Evolutionary conservation across 2,113 vertebrate species (phyloP).

Genomic region (Orthonyx spaldingii): DNA sequence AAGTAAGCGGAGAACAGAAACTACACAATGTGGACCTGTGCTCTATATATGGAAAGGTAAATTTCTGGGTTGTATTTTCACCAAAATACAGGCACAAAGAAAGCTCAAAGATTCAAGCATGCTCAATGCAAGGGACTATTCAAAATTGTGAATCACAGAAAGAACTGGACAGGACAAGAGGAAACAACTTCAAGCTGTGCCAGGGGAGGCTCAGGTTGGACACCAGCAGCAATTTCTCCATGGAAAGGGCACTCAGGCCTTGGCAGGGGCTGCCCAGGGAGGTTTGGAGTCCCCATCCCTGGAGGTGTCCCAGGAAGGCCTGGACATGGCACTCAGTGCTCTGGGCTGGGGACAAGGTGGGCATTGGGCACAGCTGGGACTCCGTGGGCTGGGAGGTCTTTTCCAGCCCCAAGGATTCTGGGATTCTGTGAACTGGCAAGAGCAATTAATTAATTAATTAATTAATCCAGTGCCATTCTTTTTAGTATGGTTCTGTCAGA

Average conservation of each 20-base stretch:
- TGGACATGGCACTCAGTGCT: no score
- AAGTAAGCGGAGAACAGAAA: background rate
- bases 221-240: background rate
- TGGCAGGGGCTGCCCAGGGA: background rate
- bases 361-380: no score
- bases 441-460: background rate
- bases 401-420: rapidly evolving
- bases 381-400: background rate
- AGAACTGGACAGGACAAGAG: background rate
- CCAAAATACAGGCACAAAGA: background rate
- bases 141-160: background rate
- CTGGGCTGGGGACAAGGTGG: no score
- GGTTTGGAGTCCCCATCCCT: background rate
- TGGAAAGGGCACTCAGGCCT: background rate
- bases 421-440: background rate
- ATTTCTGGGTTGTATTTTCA: background rate
- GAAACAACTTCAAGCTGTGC: rapidly evolving
- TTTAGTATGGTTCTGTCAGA: background rate
- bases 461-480: background rate
- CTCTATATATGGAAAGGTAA: background rate
- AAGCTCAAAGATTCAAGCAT: background rate
- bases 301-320: no score
- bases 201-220: background rate
- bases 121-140: background rate
- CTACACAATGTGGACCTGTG: background rate